phyloP scores from a whole-genome alignment of 92 coral and sea anemone species.

The Nematostella vectensis region DNA sequence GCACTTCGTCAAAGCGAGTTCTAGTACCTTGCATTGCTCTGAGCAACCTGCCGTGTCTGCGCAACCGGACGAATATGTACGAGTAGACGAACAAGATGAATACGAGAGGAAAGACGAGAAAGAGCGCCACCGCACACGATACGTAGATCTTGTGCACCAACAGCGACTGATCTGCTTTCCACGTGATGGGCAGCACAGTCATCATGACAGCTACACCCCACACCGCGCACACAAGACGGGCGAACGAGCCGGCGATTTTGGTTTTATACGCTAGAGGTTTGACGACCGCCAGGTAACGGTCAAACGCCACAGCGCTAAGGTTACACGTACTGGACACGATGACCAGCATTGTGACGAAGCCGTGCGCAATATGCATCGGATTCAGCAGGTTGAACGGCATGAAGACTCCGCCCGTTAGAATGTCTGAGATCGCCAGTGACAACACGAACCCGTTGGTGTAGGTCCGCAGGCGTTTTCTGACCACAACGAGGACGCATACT shows the following conservation, averaged over 20 bases:
- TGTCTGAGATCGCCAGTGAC: constrained; percentile 51
- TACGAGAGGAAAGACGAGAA: constrained; percentile 38
- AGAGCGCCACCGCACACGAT: constrained; percentile 27
- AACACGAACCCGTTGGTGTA: constrained; percentile 56
- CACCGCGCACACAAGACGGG: constrained; percentile 26
- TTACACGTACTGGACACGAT: constrained; percentile 47
- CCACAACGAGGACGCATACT: constrained; percentile 34
- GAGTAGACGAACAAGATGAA: constrained; percentile 35
- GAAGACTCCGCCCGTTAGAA: constrained; percentile 46
- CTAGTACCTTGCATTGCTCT: constrained; percentile 22
- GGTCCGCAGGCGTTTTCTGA: constrained; percentile 35
- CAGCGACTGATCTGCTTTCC: constrained; percentile 17
- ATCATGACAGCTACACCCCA: constrained; percentile 39
- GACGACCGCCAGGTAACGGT: constrained; percentile 49
- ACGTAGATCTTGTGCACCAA: constrained; percentile 45
- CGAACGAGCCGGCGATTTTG: constrained; percentile 18
- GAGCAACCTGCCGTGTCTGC: constrained; percentile 26
- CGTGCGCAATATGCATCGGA: constrained; percentile 22
- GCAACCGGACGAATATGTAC: constrained; percentile 25
- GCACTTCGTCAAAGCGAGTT: constrained; percentile 26
- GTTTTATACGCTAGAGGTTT: constrained; percentile 40
- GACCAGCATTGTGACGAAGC: constrained; percentile 43
- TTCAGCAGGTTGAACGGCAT: constrained; percentile 40
- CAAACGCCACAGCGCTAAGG: constrained; percentile 51
- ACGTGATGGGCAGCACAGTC: constrained; percentile 37